phyloP scores from a whole-genome alignment of 2,797 vertebrate genomes.

The Pseudomugil gertrudae region DNA sequence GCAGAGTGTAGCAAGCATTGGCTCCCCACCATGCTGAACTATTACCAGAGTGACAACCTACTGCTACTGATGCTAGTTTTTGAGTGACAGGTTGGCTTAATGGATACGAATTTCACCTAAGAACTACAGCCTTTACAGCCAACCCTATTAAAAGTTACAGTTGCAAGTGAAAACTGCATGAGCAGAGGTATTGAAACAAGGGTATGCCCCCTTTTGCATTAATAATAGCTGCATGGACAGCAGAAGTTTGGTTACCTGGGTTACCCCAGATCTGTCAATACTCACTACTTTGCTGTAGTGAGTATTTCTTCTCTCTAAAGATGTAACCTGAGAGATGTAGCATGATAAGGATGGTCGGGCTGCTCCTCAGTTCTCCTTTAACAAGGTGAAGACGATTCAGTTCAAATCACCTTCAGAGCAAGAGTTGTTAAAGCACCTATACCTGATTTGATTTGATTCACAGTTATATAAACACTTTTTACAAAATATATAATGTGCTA shows the following conservation, averaged over 20 bases:
- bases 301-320: background rate
- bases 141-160: background rate
- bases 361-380: too few relatives aligned
- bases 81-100: conserved; percentile 22
- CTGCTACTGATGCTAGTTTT: conserved; percentile 10
- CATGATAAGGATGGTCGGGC: background rate
- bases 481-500: too few relatives aligned
- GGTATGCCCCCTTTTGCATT: background rate
- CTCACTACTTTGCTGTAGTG: background rate
- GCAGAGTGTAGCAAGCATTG: conserved; percentile 38
- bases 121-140: background rate
- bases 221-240: background rate
- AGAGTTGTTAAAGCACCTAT: background rate
- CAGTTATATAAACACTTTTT: too few relatives aligned
- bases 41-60: conserved; percentile 31
- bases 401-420: background rate
- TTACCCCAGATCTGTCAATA: background rate
- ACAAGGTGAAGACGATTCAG: background rate
- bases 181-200: background rate
- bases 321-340: background rate
- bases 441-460: too few relatives aligned
- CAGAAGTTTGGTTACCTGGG: background rate
- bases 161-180: background rate
- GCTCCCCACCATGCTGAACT: conserved; percentile 26
- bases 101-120: conserved; percentile 1